phyloP scores from a whole-genome alignment of 2,888 invertebrate genomes.

The Bellardia pandia region DNA sequence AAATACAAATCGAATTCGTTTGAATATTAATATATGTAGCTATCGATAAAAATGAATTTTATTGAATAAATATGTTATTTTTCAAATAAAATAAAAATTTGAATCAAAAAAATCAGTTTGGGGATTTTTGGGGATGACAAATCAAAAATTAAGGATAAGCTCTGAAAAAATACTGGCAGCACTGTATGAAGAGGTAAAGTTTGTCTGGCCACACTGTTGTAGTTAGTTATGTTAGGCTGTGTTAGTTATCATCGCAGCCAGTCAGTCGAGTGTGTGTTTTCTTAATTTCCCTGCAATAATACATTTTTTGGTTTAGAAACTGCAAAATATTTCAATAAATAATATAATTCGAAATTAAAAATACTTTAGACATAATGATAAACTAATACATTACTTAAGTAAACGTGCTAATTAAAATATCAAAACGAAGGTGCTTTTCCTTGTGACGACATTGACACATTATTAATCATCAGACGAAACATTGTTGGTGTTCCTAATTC shows the following conservation, averaged over 20 bases:
- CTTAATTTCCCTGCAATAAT: conserved; percentile 46
- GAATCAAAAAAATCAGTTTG: too few species aligned
- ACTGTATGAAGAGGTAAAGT: too few species aligned
- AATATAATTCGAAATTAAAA: conserved; percentile 51
- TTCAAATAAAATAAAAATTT: too few species aligned
- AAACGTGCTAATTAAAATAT: conserved; percentile 19
- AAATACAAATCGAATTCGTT: too few species aligned
- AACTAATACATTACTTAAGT: conserved; percentile 2
- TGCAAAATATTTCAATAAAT: conserved; percentile 32
- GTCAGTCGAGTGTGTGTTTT: conserved; percentile 61
- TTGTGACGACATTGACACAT: conserved; percentile 69
- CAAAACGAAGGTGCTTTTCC: conserved; percentile 59
- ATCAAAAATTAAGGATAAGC: too few species aligned
- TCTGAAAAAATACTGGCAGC: too few species aligned
- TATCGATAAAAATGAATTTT: too few species aligned
- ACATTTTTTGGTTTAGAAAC: conserved; percentile 57
- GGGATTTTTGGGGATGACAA: too few species aligned
- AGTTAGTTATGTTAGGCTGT: too few species aligned
- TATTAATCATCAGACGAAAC: conserved; percentile 41
- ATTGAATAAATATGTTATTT: too few species aligned
- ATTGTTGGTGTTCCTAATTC: conserved; percentile 59
- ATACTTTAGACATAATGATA: conserved; percentile 37
- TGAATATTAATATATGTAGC: too few species aligned
- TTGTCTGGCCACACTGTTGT: too few species aligned
- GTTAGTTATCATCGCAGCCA: conserved; percentile 24